Conservation (phyloP, 2,888 invertebrate species). For the Mellilla xanthometata region DNA sequence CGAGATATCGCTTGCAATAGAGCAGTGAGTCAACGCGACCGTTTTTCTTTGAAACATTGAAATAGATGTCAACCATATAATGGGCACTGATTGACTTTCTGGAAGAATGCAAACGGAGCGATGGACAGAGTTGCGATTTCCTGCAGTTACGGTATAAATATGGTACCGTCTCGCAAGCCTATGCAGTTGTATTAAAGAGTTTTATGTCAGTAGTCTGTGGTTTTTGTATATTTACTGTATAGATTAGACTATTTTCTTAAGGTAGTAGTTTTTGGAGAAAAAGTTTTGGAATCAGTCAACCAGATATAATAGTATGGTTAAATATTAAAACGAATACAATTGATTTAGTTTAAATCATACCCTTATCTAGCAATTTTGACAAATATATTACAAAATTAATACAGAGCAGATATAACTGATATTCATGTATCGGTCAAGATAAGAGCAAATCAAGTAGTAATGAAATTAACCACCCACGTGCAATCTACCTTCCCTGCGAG, state of each 20-base stretch:
- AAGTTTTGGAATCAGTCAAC: too few species aligned
- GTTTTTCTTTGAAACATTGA: constrained; percentile 63
- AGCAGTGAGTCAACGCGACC: constrained; percentile 39
- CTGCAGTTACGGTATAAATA: constrained; percentile 52
- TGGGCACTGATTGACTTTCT: constrained; percentile 61
- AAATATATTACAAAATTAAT: too few species aligned
- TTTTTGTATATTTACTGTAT: too few species aligned
- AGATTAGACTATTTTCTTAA: too few species aligned
- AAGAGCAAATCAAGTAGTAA: neutral
- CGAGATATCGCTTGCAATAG: neutral
- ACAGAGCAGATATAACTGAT: too few species aligned
- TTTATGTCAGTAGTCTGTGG: neutral
- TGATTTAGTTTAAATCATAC: too few species aligned
- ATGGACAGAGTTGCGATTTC: constrained; percentile 47
- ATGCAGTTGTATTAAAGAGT: neutral
- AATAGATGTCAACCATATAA: constrained; percentile 53
- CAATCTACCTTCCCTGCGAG: constrained; percentile 10
- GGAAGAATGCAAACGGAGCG: constrained; percentile 56
- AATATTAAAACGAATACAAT: too few species aligned
- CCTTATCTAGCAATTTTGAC: too few species aligned
- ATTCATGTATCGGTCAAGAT: too few species aligned
- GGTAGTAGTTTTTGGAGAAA: too few species aligned
- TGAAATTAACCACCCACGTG: constrained; percentile 33
- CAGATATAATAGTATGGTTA: too few species aligned
- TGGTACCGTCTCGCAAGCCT: constrained; percentile 22